Evolutionary conservation across 2,888 invertebrate species (phyloP).

Genomic region (Hydrotaea cyrtoneurina): DNA sequence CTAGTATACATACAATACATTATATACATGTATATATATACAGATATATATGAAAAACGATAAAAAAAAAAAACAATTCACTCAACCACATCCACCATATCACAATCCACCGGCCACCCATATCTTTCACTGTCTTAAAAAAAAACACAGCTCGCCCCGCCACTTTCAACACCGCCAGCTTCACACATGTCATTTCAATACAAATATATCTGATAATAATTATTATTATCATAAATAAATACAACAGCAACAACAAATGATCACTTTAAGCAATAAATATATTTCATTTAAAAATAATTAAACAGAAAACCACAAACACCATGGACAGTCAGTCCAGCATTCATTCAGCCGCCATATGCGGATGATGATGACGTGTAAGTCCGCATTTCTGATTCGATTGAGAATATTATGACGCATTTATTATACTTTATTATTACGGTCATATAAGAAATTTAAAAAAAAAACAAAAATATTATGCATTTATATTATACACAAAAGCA

Average conservation of each 20-base stretch:
- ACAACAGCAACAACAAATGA: neutral
- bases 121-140: neutral
- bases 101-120: neutral
- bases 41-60: neutral
- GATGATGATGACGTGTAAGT: neutral
- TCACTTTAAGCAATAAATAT: neutral
- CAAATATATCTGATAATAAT: neutral
- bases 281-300: neutral
- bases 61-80: neutral
- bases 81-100: neutral
- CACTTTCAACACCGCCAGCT: neutral
- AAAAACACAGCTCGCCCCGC: too few relatives aligned
- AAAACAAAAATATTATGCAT: slow-evolving; percentile 18
- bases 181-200: neutral
- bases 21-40: slow-evolving; percentile 1
- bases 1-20: neutral
- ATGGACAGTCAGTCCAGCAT: too few relatives aligned
- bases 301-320: neutral
- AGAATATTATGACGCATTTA: slow-evolving; percentile 18
- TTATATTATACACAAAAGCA: slow-evolving; percentile 18
- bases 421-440: neutral
- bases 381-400: neutral
- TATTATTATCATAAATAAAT: neutral
- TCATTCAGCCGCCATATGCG: too few relatives aligned
- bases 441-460: neutral